Evolutionary conservation across 35 echinoderm and acorn worm species (phyloP), one percentile per base, ranked within the genome.

Genomic region (Strongylocentrotus purpuratus): DNA sequence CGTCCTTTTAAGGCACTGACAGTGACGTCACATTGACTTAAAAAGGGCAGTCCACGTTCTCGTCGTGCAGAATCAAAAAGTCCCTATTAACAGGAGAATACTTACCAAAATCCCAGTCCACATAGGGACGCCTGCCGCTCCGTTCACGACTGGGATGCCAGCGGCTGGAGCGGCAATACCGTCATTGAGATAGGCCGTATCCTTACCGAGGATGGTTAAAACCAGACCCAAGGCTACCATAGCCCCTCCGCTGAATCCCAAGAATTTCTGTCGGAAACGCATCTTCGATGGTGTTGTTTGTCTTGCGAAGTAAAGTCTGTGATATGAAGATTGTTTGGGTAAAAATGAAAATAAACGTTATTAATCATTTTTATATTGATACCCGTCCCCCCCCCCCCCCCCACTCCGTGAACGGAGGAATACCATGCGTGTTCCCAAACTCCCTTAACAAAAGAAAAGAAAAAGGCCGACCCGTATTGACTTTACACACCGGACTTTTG

Each of bases 81-180:
- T n/a, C n/a, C n/a, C n/a, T n/a, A n/a, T n/a, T 3, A 41, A 41
- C 35, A 41, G 0, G 35, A 41, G 35, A 10, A 25, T 78, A 28
- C 91, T 52, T 28, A 93, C 91, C 32, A 93, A 46, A 9, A 93
- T 46, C 9, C 91, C 91, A 58, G 46, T 55, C 91, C 91, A 93
- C 91, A 93, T 93, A 3, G 91, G 91, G 5, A 93, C 46, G 22
- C 91, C 91, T 20, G 48, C 91, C 10, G 91, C 91, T 25, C 31
- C 48, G 91, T 93, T 93, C 20, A 89, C 45, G 2, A 45, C 7
- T 4, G 87, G 33, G 17, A 3, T 41, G 35, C 35, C 35, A 41
- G 35, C 35, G 35, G 35, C 35, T 41, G 35, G 35, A 3, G 35
- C 35, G 35, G 87, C 32, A 89, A 12, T 46, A 33, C 4, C 0